These are phyloP conservation scores for Theocolax elegans DNA, from an alignment of 1,140 invertebrate species.

Conservation along the genomic window DNA sequence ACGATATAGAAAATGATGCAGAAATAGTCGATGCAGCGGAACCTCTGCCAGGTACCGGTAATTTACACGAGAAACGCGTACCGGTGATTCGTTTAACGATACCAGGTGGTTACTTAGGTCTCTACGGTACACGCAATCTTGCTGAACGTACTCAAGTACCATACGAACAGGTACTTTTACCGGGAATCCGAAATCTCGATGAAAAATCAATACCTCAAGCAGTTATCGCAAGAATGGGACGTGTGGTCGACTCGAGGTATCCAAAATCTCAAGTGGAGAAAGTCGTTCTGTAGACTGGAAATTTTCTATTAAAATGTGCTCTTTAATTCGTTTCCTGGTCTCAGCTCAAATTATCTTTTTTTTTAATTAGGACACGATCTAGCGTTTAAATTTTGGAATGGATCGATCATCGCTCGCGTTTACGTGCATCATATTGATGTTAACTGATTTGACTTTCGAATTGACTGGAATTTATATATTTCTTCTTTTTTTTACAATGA, in stretches of 20 bases:
- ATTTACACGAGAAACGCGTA: slow-evolving; percentile 54
- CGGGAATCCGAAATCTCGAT: slow-evolving; percentile 46
- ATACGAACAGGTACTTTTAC: neutral
- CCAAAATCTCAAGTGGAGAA: slow-evolving; percentile 36
- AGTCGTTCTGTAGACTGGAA: neutral
- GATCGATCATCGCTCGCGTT: too few species aligned
- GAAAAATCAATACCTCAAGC: slow-evolving; percentile 50
- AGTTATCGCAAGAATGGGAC: neutral
- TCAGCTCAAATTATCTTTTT: too few species aligned
- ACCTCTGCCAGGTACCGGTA: slow-evolving; percentile 47
- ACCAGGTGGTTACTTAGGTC: slow-evolving; percentile 38
- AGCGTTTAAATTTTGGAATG: too few species aligned
- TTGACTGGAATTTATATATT: too few species aligned
- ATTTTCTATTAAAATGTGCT: neutral
- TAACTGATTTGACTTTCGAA: too few species aligned
- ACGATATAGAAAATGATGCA: slow-evolving; percentile 49
- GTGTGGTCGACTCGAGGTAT: neutral
- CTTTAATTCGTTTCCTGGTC: too few species aligned
- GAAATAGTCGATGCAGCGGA: slow-evolving; percentile 47
- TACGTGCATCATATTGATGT: too few species aligned
- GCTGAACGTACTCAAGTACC: slow-evolving; percentile 48
- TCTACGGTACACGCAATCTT: slow-evolving; percentile 48
- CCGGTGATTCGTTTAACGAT: slow-evolving; percentile 49
- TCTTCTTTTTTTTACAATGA: too few species aligned
- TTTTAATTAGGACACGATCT: too few species aligned